Base-by-base conservation (phyloP, 2,888 invertebrate species). In the Corbicula japonica region DNA sequence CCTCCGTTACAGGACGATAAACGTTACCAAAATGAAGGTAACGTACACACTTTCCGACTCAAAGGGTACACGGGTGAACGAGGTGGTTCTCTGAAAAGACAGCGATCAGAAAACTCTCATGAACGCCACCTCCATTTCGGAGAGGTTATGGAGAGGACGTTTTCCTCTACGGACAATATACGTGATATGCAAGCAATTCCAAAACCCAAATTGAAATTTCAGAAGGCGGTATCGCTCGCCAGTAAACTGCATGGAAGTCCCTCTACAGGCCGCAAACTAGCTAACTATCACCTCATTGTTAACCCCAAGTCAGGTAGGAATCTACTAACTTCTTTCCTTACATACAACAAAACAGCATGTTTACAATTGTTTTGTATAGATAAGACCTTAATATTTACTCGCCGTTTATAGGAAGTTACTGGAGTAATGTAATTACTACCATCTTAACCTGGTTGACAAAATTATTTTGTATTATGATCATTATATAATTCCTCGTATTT, bases 161-260 rank as follows among this genome's bases (percentile, higher is more conserved):
- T 88, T 74, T 90, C 90, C 34, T 92, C 92, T 73, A 90, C 90
- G 38, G 92, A 92, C 86, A 92, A 91, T 88, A 86, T 91, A 41
- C 88, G 91, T 87, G 88, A 90, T 73, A 85, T 89, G 81, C 89
- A 91, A 80, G 83, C 78, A 28, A 76, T 78, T 78, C 84, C 87
- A 75, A 89, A 87, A 87, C 88, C 88, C 78, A 88, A 87, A 88
- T 87, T 89, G 70, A 90, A 91, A 85, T 92, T 92, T 78, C 88
- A 90, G 69, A 91, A 91, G 76, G 89, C 90, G n/a, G 89, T 90
- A 10, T 91, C 91, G 46, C 85, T 92, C 52, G 90, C 90, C 23
- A 90, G 88, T 75, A 88, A 90, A 66, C 89, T 91, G 38, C 91
- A 91, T 74, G 89, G 91, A 65, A 93, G 93, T 80, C 92, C 93